phyloP scores from a whole-genome alignment of 2,888 invertebrate genomes.

The Dryomyza anilis region DNA sequence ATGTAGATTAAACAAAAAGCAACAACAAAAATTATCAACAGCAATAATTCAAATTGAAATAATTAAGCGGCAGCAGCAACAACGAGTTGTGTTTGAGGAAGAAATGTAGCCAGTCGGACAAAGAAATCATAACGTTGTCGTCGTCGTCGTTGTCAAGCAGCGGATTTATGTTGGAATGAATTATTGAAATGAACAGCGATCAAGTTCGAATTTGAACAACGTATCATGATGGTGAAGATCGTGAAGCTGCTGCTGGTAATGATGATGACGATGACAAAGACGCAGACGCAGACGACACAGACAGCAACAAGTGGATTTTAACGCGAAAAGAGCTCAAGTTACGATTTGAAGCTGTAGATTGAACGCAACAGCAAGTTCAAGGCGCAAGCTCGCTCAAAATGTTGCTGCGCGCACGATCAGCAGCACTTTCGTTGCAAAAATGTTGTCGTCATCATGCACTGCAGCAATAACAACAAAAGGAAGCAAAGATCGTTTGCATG shows the following conservation, averaged over 20 bases:
- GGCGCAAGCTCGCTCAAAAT: background rate
- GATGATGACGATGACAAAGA: background rate
- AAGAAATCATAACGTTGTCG: too few species aligned
- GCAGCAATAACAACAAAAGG: background rate
- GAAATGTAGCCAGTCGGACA: too few species aligned
- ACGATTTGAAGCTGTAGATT: background rate
- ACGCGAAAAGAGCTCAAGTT: background rate
- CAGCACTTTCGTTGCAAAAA: slow-evolving; percentile 4
- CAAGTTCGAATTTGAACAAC: background rate
- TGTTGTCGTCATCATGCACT: background rate
- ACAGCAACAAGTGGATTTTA: background rate
- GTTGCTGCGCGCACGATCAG: background rate
- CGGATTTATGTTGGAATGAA: background rate
- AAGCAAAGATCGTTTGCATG: too few species aligned
- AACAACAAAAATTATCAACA: too few species aligned
- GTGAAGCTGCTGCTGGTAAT: background rate
- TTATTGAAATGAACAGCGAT: too few species aligned
- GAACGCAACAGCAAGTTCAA: background rate
- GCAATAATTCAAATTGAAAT: too few species aligned
- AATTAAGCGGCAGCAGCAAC: too few species aligned
- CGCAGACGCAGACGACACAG: background rate
- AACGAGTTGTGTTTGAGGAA: too few species aligned
- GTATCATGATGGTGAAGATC: too few species aligned
- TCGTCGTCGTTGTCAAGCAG: too few species aligned
- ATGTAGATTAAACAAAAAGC: too few species aligned